Conservation (phyloP, 2,113 vertebrate genomes). For the Corvus cornix region DNA sequence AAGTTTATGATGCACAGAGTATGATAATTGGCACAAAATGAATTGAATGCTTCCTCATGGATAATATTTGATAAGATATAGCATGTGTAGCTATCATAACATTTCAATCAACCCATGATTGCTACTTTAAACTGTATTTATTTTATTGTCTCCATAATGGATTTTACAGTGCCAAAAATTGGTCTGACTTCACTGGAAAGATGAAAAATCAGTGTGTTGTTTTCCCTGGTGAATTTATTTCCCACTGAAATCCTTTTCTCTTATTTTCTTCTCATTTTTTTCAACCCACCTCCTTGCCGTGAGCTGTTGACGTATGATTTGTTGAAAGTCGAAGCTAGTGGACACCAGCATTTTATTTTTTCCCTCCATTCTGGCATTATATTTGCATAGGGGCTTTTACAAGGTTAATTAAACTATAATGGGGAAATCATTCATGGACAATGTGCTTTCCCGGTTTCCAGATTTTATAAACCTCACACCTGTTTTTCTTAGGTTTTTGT, state of each 20-base stretch:
- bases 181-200: conserved; percentile 59
- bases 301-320: conserved; percentile 70
- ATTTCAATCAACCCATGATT: conserved; percentile 63
- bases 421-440: conserved; percentile 63
- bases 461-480: conserved; percentile 80
- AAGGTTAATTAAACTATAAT: conserved; percentile 76
- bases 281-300: neutral
- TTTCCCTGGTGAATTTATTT: neutral
- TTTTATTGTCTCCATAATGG: conserved; percentile 73
- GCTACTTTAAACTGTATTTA: conserved; percentile 74
- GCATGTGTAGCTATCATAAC: conserved; percentile 67
- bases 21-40: conserved; percentile 75
- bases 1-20: conserved; percentile 80
- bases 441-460: conserved; percentile 72
- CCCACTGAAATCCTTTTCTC: neutral
- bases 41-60: conserved; percentile 79
- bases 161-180: conserved; percentile 72
- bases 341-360: conserved; percentile 47
- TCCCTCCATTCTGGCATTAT: conserved; percentile 37
- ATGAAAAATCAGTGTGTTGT: conserved; percentile 41
- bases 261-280: conserved; percentile 26
- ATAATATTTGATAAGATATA: conserved; percentile 77
- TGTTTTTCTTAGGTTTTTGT: conserved; percentile 79
- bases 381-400: conserved; percentile 65
- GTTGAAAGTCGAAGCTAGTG: conserved; percentile 57